phyloP scores from a whole-genome alignment of 2,797 vertebrate genomes.

The Peromyscus nudipes region DNA sequence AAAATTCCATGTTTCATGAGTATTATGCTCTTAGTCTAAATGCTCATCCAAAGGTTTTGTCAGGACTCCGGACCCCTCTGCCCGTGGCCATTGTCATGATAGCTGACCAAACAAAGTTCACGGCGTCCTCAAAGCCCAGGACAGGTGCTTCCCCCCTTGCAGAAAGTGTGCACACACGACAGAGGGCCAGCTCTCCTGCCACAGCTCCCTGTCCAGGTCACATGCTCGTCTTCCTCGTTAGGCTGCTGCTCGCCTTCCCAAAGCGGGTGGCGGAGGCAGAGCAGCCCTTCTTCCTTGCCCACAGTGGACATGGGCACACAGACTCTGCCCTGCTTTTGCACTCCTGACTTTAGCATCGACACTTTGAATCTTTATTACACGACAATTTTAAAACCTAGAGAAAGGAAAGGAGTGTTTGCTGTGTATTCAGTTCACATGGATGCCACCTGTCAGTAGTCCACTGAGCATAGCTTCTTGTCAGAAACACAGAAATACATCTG shows the following conservation, averaged over 20 bases:
- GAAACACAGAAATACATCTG: constrained; percentile 58
- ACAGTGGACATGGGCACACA: neutral
- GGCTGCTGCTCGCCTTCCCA: no score
- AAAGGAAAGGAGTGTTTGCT: neutral
- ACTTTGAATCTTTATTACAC: neutral
- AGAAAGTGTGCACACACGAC: neutral
- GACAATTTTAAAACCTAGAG: neutral
- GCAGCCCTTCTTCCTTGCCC: neutral
- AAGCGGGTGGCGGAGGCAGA: neutral
- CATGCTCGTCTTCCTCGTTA: no score
- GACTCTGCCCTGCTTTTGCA: neutral
- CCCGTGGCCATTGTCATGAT: neutral
- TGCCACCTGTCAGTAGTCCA: neutral
- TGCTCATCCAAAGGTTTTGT: neutral
- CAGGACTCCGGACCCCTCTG: neutral
- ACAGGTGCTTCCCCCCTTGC: no score
- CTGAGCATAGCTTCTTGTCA: constrained; percentile 20
- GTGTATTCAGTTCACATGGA: neutral
- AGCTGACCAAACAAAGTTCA: neutral
- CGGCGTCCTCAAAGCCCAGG: neutral
- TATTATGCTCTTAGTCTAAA: neutral
- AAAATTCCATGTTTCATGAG: neutral
- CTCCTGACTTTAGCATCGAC: neutral
- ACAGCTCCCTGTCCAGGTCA: neutral
- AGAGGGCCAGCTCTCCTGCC: neutral